These are phyloP conservation scores for Parnassius orleans DNA, from an alignment of 2,888 invertebrate genomes.

Conservation along the genomic window DNA sequence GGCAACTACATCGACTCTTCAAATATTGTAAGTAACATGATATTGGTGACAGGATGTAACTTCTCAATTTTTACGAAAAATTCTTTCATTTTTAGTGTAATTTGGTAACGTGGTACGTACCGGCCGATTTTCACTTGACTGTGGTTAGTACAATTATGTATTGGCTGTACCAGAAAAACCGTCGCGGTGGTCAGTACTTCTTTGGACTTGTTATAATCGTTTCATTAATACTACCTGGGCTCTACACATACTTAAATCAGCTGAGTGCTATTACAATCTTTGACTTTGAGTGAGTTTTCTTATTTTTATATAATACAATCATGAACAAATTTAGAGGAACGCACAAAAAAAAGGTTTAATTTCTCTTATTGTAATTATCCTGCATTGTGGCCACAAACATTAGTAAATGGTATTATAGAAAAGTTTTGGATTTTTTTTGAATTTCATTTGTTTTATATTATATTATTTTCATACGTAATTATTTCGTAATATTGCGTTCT, in stretches of 20 bases:
- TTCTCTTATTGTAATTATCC: too few relatives aligned
- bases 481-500: too few relatives aligned
- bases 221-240: conserved; percentile 22
- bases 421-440: too few relatives aligned
- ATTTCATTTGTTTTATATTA: too few relatives aligned
- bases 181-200: conserved; percentile 27
- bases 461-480: too few relatives aligned
- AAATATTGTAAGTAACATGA: conserved; percentile 32
- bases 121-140: conserved; percentile 42
- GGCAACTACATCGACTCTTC: conserved; percentile 34
- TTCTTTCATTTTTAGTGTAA: conserved; percentile 37
- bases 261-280: conserved; percentile 3
- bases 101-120: conserved; percentile 39
- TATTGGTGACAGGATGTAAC: too few relatives aligned
- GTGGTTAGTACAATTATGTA: conserved; percentile 34
- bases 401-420: too few relatives aligned
- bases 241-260: conserved; percentile 28
- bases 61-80: neutral
- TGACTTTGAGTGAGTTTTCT: conserved; percentile 27
- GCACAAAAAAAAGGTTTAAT: too few relatives aligned
- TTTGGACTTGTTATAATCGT: conserved; percentile 27
- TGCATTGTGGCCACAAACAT: too few relatives aligned
- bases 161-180: conserved; percentile 32
- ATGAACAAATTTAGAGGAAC: too few relatives aligned
- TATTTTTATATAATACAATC: neutral